These are phyloP conservation scores for Cosmia pyralina DNA, from an alignment of 2,888 invertebrate genomes.

Conservation along the genomic window DNA sequence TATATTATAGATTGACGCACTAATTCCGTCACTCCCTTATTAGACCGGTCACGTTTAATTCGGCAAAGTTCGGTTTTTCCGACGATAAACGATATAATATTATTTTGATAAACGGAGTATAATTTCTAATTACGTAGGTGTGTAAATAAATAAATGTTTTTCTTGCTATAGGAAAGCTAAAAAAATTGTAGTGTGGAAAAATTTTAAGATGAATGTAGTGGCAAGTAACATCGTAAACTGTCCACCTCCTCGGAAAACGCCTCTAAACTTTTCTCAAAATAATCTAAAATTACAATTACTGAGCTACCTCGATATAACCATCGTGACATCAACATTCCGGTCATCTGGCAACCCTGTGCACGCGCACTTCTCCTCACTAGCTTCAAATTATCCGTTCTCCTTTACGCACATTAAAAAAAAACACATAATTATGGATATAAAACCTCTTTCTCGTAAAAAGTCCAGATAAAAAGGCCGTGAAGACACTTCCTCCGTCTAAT, in stretches of 20 bases:
- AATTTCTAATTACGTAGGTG: no score
- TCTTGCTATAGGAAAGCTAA: no score
- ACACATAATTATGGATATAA: conserved; percentile 88
- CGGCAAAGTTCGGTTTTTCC: no score
- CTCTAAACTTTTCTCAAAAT: conserved; percentile 3
- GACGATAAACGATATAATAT: no score
- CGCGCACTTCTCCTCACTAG: conserved; percentile 73
- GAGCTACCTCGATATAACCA: conserved; percentile 17
- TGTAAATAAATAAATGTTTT: no score
- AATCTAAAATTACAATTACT: conserved; percentile 21
- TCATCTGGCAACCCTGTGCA: conserved; percentile 62
- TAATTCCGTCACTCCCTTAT: no score
- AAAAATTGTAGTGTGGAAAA: no score
- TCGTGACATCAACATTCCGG: conserved; percentile 51
- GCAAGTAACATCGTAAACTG: neutral
- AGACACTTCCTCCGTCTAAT: conserved; percentile 85
- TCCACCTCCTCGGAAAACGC: neutral
- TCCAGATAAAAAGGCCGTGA: conserved; percentile 86
- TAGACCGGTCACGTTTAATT: no score
- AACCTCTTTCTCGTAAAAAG: conserved; percentile 87
- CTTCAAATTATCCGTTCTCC: conserved; percentile 82
- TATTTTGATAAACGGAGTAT: no score
- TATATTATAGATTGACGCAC: no score
- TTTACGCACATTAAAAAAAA: conserved; percentile 80
- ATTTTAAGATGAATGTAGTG: neutral